Conservation (phyloP, 1,140 invertebrate species). For the Varroa destructor region DNA sequence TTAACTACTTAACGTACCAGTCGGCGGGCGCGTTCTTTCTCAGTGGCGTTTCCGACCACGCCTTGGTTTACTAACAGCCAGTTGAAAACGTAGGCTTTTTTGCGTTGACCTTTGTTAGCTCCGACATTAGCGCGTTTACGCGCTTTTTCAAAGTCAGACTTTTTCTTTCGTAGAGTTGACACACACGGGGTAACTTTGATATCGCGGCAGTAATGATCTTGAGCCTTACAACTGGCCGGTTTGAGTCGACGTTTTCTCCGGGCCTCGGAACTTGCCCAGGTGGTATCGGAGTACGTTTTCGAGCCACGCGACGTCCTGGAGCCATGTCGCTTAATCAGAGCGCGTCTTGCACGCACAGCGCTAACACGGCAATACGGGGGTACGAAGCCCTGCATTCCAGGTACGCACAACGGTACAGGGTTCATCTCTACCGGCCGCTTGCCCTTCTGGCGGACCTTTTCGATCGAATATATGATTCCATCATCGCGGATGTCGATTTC, state of each 20-base stretch:
- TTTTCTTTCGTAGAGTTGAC: slow-evolving; percentile 23
- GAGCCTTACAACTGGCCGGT: slow-evolving; percentile 3
- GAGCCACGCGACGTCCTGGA: slow-evolving; percentile 4
- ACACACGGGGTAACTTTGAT: slow-evolving; percentile 17
- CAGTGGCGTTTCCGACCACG: slow-evolving; percentile 5
- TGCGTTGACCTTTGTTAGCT: slow-evolving; percentile 5
- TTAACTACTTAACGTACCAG: neutral
- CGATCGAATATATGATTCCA: slow-evolving; percentile 20
- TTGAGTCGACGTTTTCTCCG: slow-evolving; percentile 7
- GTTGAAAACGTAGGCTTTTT: slow-evolving; percentile 22
- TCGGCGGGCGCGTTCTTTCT: slow-evolving; percentile 16
- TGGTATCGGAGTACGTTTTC: slow-evolving; percentile 27
- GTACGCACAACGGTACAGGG: slow-evolving; percentile 22
- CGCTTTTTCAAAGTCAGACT: slow-evolving; percentile 7
- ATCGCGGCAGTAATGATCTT: slow-evolving; percentile 24
- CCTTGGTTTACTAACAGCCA: slow-evolving; percentile 21
- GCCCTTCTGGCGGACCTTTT: slow-evolving; percentile 9
- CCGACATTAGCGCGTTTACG: slow-evolving; percentile 18
- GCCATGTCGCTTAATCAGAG: neutral
- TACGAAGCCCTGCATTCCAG: slow-evolving; percentile 21
- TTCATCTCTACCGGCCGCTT: slow-evolving; percentile 23
- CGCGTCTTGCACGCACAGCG: slow-evolving; percentile 12
- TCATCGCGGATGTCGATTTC: slow-evolving; percentile 20
- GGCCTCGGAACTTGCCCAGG: slow-evolving; percentile 20
- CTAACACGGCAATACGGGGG: slow-evolving; percentile 17